phyloP scores from a whole-genome alignment of 2,797 vertebrate genomes.

The Mus caroli region DNA sequence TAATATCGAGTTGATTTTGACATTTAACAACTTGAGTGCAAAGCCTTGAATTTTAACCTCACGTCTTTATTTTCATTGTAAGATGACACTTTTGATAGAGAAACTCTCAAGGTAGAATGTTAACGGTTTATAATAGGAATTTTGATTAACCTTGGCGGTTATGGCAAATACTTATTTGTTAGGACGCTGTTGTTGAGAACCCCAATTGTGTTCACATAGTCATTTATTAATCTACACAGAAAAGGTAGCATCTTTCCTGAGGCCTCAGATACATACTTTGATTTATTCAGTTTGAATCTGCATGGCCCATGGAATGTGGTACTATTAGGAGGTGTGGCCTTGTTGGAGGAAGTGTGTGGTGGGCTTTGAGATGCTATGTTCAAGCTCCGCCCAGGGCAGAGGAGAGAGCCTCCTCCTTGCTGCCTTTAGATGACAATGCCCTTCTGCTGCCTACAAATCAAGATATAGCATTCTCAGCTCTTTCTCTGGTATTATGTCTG shows the following conservation, averaged over 20 bases:
- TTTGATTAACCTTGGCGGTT: constrained; percentile 19
- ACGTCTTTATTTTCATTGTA: constrained; percentile 22
- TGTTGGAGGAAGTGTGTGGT: background rate
- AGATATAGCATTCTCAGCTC: background rate
- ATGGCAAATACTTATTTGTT: background rate
- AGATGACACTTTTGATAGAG: constrained; percentile 19
- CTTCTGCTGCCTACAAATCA: background rate
- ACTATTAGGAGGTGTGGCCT: background rate
- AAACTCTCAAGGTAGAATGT: background rate
- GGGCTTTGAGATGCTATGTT: background rate
- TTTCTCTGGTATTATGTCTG: too few relatives aligned
- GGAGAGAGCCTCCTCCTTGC: background rate
- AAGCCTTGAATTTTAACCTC: background rate
- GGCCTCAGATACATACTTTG: background rate
- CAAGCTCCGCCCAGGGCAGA: background rate
- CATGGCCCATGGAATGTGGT: background rate
- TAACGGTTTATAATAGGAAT: background rate
- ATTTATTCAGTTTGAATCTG: background rate
- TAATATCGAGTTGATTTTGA: background rate
- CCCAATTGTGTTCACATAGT: background rate
- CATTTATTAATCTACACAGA: background rate
- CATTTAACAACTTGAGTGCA: background rate
- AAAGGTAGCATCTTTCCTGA: background rate
- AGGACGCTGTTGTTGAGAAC: background rate
- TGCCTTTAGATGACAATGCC: background rate